Base-by-base conservation (phyloP, 2,797 vertebrate species). In the Natrix natrix region DNA sequence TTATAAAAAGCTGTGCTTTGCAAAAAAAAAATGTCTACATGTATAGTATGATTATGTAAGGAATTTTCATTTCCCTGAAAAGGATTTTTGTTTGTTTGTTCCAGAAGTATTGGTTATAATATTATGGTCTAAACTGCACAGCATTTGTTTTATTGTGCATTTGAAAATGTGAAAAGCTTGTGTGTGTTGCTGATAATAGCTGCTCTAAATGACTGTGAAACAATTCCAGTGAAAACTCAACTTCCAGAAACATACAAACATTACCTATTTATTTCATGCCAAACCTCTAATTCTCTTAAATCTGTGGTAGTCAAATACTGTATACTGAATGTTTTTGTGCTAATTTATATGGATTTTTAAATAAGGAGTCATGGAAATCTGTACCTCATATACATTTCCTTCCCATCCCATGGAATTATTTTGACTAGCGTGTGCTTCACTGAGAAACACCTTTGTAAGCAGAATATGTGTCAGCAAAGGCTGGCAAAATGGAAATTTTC, bases 401-500 rank as follows among this genome's bases (percentile, higher is more conserved):
- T 97, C 97, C 96, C 96, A 95, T 95, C 63, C 95, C 93, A 92
- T 92, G 91, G 94, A 95, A 88, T 95, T 95, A 95, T 57, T 96
- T 90, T 96, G 94, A 89, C 94, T 66, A 95, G 96, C 57, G 52
- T 93, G 91, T 55, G 89, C 91, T 95, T 95, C 93, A 95, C 7
- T 96, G 94, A 96, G 96, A 97, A 95, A 92, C 93, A 95, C 92
- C 92, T 95, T 95, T 96, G 92, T 96, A 95, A 96, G 96, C 66
- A 95, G 86, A 95, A 92, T 95, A 90, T 93, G 91, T 94, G 92
- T 95, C 95, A 96, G 94, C 91, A 92, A 93, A 94, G 93, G 93
- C 60, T 94, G 94, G 92, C 95, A 96, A 95, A 97, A 97, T 96
- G 95, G 96, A 97, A 97, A 96, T 43, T 95, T 97, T 95, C 69